A percentile compares a stretch with the other conserved stretches of the same genome.
Conservation (phyloP, 2,888 invertebrate species). For the Amiota minor region DNA sequence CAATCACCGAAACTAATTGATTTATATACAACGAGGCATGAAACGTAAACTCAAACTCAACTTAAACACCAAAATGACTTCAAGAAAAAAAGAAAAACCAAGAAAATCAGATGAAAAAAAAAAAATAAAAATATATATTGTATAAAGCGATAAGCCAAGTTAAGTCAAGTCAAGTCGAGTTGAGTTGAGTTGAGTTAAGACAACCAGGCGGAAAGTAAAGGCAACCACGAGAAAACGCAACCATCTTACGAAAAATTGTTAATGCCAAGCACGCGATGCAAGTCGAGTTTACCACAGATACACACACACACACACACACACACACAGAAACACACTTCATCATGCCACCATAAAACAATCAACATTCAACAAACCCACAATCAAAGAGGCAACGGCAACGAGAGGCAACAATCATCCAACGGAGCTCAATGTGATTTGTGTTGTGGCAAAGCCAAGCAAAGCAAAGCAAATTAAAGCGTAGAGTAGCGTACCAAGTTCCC, state of each 20-base stretch:
- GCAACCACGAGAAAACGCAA: neutral
- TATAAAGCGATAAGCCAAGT: constrained; percentile 6
- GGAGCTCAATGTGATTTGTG: no score
- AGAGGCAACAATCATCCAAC: neutral
- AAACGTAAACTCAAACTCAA: neutral
- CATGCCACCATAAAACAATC: no score
- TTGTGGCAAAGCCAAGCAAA: no score
- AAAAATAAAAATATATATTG: no score
- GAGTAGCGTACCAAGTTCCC: neutral
- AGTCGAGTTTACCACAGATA: neutral
- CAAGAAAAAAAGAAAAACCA: neutral
- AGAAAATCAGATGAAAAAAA: neutral
- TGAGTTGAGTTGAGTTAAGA: neutral
- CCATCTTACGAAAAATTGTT: constrained; percentile 11
- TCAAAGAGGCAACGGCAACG: neutral
- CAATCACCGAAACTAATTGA: constrained; percentile 30
- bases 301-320: neutral
- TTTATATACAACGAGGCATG: constrained; percentile 13
- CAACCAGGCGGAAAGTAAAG: neutral
- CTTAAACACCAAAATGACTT: neutral
- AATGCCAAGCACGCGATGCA: constrained; percentile 28
- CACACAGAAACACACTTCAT: neutral
- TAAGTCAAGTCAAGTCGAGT: neutral
- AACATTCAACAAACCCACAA: neutral
- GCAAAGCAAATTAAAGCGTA: no score